phyloP scores from a whole-genome alignment of 2,888 invertebrate species.

The Micoletzkya japonica region DNA sequence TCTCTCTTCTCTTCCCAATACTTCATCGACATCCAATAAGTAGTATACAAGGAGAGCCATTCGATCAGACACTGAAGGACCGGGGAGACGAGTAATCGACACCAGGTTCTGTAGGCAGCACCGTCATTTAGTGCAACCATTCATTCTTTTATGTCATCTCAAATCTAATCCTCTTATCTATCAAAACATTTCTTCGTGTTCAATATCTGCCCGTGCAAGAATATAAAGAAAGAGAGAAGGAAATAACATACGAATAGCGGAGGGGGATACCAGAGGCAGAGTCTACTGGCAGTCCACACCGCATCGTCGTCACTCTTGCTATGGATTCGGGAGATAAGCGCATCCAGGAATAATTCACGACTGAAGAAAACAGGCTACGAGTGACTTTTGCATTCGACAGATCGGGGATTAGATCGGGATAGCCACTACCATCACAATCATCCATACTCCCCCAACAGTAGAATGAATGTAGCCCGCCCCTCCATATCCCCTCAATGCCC shows the following conservation, averaged over 20 bases:
- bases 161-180: not conserved
- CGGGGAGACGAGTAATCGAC: not conserved
- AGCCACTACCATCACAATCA: no score
- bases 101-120: constrained; percentile 6
- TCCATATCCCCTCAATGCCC: no score
- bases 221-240: not conserved
- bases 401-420: no score
- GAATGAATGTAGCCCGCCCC: no score
- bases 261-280: constrained; percentile 18
- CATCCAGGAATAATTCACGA: constrained; percentile 8
- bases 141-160: not conserved
- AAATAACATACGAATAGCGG: not conserved
- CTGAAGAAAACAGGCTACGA: no score
- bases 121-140: not conserved
- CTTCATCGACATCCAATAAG: constrained; percentile 13
- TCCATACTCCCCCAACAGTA: no score
- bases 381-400: no score
- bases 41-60: constrained; percentile 9
- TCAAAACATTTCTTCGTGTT: no score
- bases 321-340: constrained; percentile 7
- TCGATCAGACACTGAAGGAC: not conserved
- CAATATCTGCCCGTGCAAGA: no score
- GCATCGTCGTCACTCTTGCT: not conserved
- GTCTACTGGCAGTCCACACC: not conserved
- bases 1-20: not conserved